Evolutionary conservation across 2,113 vertebrate species (phyloP), one percentile per base, ranked within the genome.

Genomic region (Mionectes macconnelli): DNA sequence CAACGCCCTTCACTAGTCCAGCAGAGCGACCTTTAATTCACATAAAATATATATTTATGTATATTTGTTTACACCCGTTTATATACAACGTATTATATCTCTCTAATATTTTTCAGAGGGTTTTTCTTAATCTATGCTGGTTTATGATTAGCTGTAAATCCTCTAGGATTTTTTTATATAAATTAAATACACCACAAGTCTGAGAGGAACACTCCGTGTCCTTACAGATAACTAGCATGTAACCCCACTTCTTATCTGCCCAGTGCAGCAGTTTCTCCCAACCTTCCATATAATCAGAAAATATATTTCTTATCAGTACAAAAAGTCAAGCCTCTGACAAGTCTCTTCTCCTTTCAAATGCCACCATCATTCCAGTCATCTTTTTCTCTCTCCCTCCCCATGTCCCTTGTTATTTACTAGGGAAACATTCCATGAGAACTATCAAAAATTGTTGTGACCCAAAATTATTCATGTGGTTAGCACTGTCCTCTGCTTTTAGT

Each of bases 111-210:
- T 92, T 93, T 83, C 83, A 83, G 66, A 89, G 12, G 12, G 15
- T 89, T 93, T 91, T 95, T 85, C 64, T 70, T 91, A 89, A 93
- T 93, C 86, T 95, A 31, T 62, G 47, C 62, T 72, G 23, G 52
- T 80, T 96, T 94, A 94, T 90, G 90, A 96, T 91, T 94, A 96
- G 68, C 76, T 87, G 72, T 91, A 97, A 96, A 96, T 95, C 76
- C 87, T 55, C 22, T 28, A n/a, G 82, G 87, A 91, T 72, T 94
- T 97, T 95, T 89, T 92, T 62, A 90, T 97, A 87, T 94, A 94
- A 96, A 96, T 95, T 93, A 94, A 96, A 93, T 89, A 92, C 2
- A 39, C 66, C 75, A 59, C 81, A 93, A 85, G 67, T 94, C 90
- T 53, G 68, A 96, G 86, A 96, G 78, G 47, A 96, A 85, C 78